phyloP scores from a whole-genome alignment of 2,888 invertebrate genomes.

The Macrostomum cliftonense region DNA sequence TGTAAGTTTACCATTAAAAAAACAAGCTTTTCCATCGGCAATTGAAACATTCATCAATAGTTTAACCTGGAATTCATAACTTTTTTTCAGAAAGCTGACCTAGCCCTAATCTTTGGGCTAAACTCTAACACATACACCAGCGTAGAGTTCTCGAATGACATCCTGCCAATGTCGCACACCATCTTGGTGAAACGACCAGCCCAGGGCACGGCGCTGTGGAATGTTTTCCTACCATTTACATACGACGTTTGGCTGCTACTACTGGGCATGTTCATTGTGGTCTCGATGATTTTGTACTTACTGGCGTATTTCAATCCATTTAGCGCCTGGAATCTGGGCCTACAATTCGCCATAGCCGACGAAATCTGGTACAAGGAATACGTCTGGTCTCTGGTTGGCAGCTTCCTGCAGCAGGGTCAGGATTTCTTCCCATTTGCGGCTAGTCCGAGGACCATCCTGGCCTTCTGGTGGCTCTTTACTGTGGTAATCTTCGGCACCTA shows the following conservation, averaged over 20 bases:
- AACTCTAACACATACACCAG: too few species aligned
- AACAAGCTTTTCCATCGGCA: too few species aligned
- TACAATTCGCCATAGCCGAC: background rate
- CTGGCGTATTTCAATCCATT: background rate
- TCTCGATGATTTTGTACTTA: background rate
- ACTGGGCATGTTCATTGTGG: background rate
- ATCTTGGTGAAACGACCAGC: too few species aligned
- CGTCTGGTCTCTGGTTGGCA: background rate
- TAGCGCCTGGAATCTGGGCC: background rate
- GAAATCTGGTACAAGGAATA: background rate
- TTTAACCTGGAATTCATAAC: too few species aligned
- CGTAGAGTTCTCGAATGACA: too few species aligned
- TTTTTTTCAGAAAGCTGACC: too few species aligned
- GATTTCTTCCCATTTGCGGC: background rate
- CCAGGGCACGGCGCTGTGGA: too few species aligned
- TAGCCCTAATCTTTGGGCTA: too few species aligned
- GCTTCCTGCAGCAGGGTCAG: background rate
- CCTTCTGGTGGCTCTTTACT: conserved; percentile 1
- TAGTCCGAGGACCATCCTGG: background rate
- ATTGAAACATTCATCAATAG: too few species aligned
- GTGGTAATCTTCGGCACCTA: background rate
- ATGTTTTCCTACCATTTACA: background rate
- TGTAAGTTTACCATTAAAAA: too few species aligned
- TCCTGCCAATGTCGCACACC: too few species aligned
- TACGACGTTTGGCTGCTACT: background rate